A percentile compares a stretch with the other conserved stretches of the same genome.
Evolutionary conservation across 2,797 vertebrate species (phyloP).

Genomic region (Setipinna tenuifilis): DNA sequence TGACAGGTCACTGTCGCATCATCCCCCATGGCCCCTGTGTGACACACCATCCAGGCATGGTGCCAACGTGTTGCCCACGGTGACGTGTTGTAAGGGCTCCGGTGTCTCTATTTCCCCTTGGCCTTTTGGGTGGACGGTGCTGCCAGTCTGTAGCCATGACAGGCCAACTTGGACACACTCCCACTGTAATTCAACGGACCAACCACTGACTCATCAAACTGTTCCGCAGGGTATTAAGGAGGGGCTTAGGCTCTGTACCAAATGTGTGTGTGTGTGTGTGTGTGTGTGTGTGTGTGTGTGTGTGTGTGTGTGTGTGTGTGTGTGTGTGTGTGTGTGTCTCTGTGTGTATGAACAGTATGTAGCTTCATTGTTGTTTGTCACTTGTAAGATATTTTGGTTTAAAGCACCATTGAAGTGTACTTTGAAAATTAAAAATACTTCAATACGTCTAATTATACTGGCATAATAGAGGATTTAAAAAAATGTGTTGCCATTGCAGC

Average conservation of each 20-base stretch:
- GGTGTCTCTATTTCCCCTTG: conserved; percentile 60
- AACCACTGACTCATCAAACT: conserved; percentile 55
- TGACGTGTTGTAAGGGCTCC: conserved; percentile 46
- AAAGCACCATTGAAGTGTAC: no score
- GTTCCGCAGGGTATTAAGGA: conserved; percentile 45
- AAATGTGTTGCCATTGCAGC: no score
- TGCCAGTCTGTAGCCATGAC: conserved; percentile 45
- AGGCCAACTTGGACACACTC: conserved; percentile 66
- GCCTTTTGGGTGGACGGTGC: conserved; percentile 61
- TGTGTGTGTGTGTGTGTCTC: conserved; percentile 5
- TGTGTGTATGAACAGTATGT: background rate
- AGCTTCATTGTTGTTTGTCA: no score
- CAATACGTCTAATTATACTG: no score
- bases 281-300: background rate
- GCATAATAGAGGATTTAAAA: no score
- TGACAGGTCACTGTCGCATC: background rate
- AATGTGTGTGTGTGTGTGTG: conserved; percentile 36
- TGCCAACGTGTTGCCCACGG: conserved; percentile 33
- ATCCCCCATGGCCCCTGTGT: background rate
- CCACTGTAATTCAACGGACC: conserved; percentile 58
- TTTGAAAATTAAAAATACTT: no score
- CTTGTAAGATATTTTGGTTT: no score
- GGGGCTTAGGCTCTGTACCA: conserved; percentile 42
- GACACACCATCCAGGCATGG: conserved; percentile 9
- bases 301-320: background rate